Conservation (phyloP, 2,888 invertebrate species). For the Incurvaria masculella region DNA sequence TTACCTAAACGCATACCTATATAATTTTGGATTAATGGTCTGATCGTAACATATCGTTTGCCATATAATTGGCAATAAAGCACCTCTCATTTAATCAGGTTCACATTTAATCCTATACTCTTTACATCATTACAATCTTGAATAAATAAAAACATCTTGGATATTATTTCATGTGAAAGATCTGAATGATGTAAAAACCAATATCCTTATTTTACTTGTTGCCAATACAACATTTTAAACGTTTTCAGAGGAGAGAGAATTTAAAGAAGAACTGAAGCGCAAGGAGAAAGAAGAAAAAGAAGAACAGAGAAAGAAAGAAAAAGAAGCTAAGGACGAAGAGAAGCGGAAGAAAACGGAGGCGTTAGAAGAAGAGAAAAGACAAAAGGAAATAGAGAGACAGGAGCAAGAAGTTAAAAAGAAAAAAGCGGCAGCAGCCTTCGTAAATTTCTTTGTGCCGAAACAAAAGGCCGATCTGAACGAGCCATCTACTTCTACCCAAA, state of each 20-base stretch:
- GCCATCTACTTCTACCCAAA: conserved; percentile 27
- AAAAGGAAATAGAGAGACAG: conserved; percentile 60
- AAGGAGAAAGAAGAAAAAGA: conserved; percentile 53
- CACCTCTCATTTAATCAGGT: too few species aligned
- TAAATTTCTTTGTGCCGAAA: conserved; percentile 75
- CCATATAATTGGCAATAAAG: too few species aligned
- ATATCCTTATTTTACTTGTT: too few species aligned
- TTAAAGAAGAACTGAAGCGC: conserved; percentile 46
- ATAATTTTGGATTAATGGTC: too few species aligned
- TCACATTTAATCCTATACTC: too few species aligned
- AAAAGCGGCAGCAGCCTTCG: conserved; percentile 75
- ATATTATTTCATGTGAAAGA: too few species aligned
- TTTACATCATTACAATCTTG: too few species aligned
- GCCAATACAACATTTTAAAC: conserved; percentile 2
- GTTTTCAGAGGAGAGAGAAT: conserved; percentile 36
- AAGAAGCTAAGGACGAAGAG: conserved; percentile 51
- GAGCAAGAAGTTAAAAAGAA: conserved; percentile 74
- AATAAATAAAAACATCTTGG: too few species aligned
- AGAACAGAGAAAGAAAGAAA: conserved; percentile 46
- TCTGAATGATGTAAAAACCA: too few species aligned
- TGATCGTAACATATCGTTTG: too few species aligned
- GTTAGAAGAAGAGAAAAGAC: conserved; percentile 53
- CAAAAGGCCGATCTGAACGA: conserved; percentile 46
- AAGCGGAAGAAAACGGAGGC: conserved; percentile 61
- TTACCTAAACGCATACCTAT: too few species aligned